phyloP scores from a whole-genome alignment of 2,113 vertebrate genomes.

The Sinocyclocheilus maitianheensis region DNA sequence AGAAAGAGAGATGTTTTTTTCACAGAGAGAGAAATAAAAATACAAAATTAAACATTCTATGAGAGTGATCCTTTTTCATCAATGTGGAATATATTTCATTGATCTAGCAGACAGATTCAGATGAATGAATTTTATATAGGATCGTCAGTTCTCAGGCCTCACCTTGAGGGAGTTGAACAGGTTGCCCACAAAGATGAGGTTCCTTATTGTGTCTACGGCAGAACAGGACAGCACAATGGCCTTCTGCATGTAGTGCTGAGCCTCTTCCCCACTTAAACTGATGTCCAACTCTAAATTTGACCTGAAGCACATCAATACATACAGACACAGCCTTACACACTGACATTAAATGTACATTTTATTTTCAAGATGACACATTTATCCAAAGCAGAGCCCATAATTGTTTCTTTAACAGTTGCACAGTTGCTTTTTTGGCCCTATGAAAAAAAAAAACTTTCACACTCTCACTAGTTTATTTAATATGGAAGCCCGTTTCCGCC shows the following conservation, averaged over 20 bases:
- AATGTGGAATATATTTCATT: not conserved
- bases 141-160: conserved; percentile 28
- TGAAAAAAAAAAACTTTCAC: not conserved
- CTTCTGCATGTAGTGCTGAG: conserved; percentile 74
- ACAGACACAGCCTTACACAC: not conserved
- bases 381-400: not conserved
- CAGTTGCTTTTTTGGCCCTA: not conserved
- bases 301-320: conserved; percentile 64
- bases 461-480: not conserved
- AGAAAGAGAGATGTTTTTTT: not conserved
- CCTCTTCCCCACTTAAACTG: conserved; percentile 80
- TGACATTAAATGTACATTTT: not conserved
- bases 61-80: not conserved
- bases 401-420: not conserved
- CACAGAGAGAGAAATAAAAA: not conserved
- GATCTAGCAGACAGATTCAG: conserved; percentile 13
- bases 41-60: not conserved
- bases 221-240: conserved; percentile 69
- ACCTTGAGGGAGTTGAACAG: conserved; percentile 90
- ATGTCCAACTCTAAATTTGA: conserved; percentile 81
- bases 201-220: conserved; percentile 73
- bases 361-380: not conserved
- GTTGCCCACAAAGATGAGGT: conserved; percentile 83
- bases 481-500: too few relatives aligned
- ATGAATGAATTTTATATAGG: not conserved